phyloP scores from a whole-genome alignment of 35 echinoderm and acorn worm genomes.

The Stichopus chloronotus region DNA sequence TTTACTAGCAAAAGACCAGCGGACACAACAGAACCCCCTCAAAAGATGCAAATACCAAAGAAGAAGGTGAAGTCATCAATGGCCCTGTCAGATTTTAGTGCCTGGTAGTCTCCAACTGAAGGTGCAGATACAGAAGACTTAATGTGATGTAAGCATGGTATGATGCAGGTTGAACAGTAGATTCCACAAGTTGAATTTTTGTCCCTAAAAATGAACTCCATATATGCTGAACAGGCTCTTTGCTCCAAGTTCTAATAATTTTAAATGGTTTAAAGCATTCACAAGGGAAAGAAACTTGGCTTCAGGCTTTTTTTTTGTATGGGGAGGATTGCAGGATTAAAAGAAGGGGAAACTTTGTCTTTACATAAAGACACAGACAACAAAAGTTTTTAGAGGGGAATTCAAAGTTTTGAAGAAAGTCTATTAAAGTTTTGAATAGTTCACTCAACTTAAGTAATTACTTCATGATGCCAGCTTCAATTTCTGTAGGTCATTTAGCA shows the following conservation, averaged over 20 bases:
- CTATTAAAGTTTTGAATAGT: too few relatives aligned
- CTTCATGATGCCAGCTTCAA: too few relatives aligned
- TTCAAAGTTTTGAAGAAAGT: too few relatives aligned
- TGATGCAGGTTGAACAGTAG: neutral
- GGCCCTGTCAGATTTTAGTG: slow-evolving; percentile 83
- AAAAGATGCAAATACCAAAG: slow-evolving; percentile 54
- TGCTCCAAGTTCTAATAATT: neutral
- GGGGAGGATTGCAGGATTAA: too few relatives aligned
- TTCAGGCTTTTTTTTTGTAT: neutral
- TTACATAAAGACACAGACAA: too few relatives aligned
- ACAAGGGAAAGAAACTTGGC: neutral
- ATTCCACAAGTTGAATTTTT: too few relatives aligned
- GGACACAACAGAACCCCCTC: neutral
- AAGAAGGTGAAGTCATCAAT: slow-evolving; percentile 85
- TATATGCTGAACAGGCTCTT: neutral
- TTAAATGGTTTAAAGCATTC: neutral
- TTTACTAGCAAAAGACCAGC: slow-evolving; percentile 37
- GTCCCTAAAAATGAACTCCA: neutral
- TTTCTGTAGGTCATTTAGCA: too few relatives aligned
- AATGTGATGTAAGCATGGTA: neutral
- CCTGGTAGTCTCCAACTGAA: slow-evolving; percentile 55
- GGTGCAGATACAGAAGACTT: neutral
- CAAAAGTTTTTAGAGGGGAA: too few relatives aligned
- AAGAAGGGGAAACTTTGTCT: too few relatives aligned
- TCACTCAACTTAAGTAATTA: too few relatives aligned